A percentile compares a stretch with the other conserved stretches of the same genome.
These are phyloP conservation scores for Yponomeuta plumbellus DNA, from an alignment of 2,888 invertebrate genomes.

Conservation along the genomic window DNA sequence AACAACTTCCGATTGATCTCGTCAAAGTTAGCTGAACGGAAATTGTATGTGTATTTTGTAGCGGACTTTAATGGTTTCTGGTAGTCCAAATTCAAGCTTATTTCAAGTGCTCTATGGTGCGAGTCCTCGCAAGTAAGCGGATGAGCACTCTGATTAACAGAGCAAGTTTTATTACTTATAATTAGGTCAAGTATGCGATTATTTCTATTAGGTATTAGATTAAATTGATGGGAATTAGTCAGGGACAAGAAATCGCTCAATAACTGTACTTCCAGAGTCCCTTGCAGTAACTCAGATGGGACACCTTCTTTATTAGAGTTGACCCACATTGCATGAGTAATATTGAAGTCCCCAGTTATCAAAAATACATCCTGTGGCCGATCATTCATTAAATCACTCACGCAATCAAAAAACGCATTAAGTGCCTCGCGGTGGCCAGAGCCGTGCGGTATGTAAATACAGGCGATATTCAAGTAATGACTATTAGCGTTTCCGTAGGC, in stretches of 20 bases:
- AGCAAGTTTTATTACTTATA: not conserved
- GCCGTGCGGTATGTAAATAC: slow-evolving; percentile 8
- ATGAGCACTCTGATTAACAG: not conserved
- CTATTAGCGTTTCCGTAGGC: not conserved
- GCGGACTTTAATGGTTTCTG: too few species aligned
- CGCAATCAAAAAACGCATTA: slow-evolving; percentile 13
- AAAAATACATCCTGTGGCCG: slow-evolving; percentile 15
- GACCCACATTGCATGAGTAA: slow-evolving; percentile 10
- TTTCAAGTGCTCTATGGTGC: slow-evolving; percentile 5
- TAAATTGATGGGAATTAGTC: not conserved
- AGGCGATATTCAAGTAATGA: slow-evolving; percentile 3
- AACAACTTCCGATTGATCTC: too few species aligned
- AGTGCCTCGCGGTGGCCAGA: slow-evolving; percentile 11
- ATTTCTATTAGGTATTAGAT: slow-evolving; percentile 10
- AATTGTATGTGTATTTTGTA: too few species aligned
- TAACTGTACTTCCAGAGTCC: not conserved
- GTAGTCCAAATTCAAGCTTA: not conserved
- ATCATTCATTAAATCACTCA: slow-evolving; percentile 15
- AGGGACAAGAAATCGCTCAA: not conserved
- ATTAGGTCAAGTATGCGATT: slow-evolving; percentile 13
- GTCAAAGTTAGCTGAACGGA: too few species aligned
- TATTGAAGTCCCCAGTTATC: slow-evolving; percentile 19
- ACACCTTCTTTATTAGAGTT: not conserved
- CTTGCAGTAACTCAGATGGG: not conserved
- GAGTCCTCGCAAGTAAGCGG: slow-evolving; percentile 11